Evolutionary conservation across 1,140 invertebrate species (phyloP), one percentile per base, ranked within the genome.

Genomic region (Lordiphosa mommai): DNA sequence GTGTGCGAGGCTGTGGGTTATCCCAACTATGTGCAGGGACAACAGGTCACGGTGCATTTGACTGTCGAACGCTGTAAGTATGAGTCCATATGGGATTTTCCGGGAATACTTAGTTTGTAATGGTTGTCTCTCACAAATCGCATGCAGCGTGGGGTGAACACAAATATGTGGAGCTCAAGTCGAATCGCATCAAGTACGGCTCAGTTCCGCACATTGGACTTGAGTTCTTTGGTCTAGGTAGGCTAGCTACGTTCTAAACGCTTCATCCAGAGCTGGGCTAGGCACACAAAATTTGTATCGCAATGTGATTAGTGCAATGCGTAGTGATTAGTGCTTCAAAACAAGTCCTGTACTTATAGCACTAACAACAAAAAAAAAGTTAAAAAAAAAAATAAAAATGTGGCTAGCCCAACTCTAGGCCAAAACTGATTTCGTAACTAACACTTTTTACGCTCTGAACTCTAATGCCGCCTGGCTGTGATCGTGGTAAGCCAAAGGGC

Each of bases 1-100:
- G 91, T 95, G 41, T 98, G 96, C 88, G 93, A 95, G 89, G 95
- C 96, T 3, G 87, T 93, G 12, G 92, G 92, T 12, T 94, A 93
- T 74, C 89, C 82, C 27, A 66, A 29, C 52, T 67, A 80, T 40
- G 87, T 88, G 12, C 88, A 89, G 8, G 93, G 92, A 50, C 89
- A 90, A 66, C 89, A 89, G 72, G 89, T 94, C 8, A 90, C 90
- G 30, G 95, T 95, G 0, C 89, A 92, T 43, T 89, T 96, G 1
- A 91, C 90, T 14, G 95, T 96, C 8, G 93, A 94, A 80, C 91
- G 91, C 89, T 93, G 95, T 96, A 92, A 92, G 93, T 92, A 82
- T 55, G 46, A 36, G 14, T 36, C 5, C 3, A 6, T 0, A 10
- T 44, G 23, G 2, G 3, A 13, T 16, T n/a, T 7, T n/a, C 8